phyloP scores from a whole-genome alignment of 2,888 invertebrate species.

The Sinhomidia bicolor region DNA sequence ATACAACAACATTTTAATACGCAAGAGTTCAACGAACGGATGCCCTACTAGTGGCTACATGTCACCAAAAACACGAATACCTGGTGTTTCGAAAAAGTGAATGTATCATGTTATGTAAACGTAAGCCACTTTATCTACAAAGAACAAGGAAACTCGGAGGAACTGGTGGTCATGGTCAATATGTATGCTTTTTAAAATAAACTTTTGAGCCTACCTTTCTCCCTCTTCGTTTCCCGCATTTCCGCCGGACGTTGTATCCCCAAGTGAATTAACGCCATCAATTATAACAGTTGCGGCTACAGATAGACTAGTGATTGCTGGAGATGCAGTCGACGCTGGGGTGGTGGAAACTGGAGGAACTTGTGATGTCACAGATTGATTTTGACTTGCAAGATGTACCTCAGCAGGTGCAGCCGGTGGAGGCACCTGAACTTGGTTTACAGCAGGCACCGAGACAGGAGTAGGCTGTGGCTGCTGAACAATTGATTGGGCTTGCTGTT shows the following conservation, averaged over 20 bases:
- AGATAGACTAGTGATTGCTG: conserved; percentile 65
- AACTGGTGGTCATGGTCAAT: neutral
- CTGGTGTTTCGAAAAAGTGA: neutral
- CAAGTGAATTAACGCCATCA: conserved; percentile 80
- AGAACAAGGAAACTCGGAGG: neutral
- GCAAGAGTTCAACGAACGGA: conserved; percentile 29
- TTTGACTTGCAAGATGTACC: conserved; percentile 52
- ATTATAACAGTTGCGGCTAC: conserved; percentile 74
- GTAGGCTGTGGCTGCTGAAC: conserved; percentile 65
- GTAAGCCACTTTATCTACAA: too few species aligned
- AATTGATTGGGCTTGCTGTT: conserved; percentile 37
- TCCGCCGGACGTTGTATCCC: conserved; percentile 82
- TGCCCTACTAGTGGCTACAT: conserved; percentile 36
- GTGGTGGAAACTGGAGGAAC: conserved; percentile 38
- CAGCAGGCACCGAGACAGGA: conserved; percentile 82
- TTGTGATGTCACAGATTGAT: conserved; percentile 28
- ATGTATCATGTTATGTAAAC: too few species aligned
- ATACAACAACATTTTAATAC: neutral
- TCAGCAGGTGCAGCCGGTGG: conserved; percentile 57
- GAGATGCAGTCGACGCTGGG: conserved; percentile 20
- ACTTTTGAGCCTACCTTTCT: conserved; percentile 82
- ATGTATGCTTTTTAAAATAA: neutral
- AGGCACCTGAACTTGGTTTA: conserved; percentile 29
- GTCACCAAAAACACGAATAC: neutral
- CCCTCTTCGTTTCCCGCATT: conserved; percentile 82